These are phyloP conservation scores for Sussaba pulchella DNA, from an alignment of 2,888 invertebrate species.

Conservation along the genomic window DNA sequence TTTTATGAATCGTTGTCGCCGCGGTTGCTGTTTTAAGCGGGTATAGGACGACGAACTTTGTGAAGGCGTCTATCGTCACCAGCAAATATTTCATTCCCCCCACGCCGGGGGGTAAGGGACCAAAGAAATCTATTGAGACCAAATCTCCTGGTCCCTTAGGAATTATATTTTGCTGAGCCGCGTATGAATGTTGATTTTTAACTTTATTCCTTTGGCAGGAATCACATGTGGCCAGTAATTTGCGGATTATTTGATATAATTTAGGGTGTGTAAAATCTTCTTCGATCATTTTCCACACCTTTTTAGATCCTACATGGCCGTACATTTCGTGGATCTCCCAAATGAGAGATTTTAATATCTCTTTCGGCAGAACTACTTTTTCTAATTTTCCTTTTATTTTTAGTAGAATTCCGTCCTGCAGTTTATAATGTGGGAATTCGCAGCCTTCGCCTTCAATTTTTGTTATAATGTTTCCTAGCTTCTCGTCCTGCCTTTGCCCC, in stretches of 20 bases:
- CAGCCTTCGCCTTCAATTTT: background rate
- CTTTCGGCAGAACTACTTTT: background rate
- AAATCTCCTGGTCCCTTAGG: constrained; percentile 10
- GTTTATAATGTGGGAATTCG: background rate
- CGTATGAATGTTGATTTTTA: constrained; percentile 28
- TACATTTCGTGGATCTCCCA: constrained; percentile 23
- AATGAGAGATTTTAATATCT: background rate
- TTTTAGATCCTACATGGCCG: constrained; percentile 22
- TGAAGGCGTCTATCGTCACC: no score
- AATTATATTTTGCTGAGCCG: constrained; percentile 27
- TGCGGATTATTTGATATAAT: background rate
- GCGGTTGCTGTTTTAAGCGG: no score
- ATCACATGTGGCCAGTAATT: background rate
- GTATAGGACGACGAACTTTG: no score
- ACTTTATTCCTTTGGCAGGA: constrained; percentile 36
- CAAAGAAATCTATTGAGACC: constrained; percentile 33
- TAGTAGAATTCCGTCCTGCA: background rate
- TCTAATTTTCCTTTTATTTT: background rate
- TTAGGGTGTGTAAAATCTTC: constrained; percentile 28
- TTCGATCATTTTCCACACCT: constrained; percentile 27
- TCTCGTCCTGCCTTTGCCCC: background rate
- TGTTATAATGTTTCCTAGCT: background rate
- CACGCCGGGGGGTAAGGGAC: constrained; percentile 18
- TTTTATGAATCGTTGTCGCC: no score
- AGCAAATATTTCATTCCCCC: no score